A percentile compares a stretch with the other conserved stretches of the same genome.
phyloP scores from a whole-genome alignment of 1,140 invertebrate genomes.

The Brachionus plicatilis region DNA sequence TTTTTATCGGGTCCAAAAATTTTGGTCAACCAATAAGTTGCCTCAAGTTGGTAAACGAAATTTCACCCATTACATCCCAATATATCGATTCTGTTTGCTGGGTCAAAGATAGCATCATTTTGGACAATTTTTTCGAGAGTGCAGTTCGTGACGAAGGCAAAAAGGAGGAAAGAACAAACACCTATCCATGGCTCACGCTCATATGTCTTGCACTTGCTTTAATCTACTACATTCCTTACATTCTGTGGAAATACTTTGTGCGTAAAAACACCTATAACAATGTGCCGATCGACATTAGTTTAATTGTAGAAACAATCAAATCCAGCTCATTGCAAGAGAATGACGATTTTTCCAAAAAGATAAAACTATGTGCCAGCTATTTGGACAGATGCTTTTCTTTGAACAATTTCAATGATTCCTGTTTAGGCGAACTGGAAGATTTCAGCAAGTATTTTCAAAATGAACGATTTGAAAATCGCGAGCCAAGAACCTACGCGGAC shows the following conservation, averaged over 20 bases:
- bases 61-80: neutral
- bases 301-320: neutral
- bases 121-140: neutral
- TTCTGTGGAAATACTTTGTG: slow-evolving; percentile 55
- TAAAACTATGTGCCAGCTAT: neutral
- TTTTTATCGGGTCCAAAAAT: slow-evolving; percentile 17
- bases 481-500: neutral
- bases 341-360: neutral
- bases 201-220: slow-evolving; percentile 59
- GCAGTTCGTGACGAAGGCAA: neutral
- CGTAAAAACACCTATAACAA: slow-evolving; percentile 14
- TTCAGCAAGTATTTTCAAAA: slow-evolving; percentile 1
- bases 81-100: slow-evolving; percentile 6
- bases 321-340: neutral
- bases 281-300: neutral
- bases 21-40: slow-evolving; percentile 26
- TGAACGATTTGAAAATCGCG: neutral
- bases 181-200: slow-evolving; percentile 62
- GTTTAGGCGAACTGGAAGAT: neutral
- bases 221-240: slow-evolving; percentile 60
- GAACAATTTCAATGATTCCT: slow-evolving; percentile 32
- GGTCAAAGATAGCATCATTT: neutral
- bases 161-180: slow-evolving; percentile 45
- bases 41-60: neutral
- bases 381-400: slow-evolving; percentile 35